Evolutionary conservation across 2,888 invertebrate species (phyloP), one percentile per base, ranked within the genome.

Genomic region (Latheticus oryzae): DNA sequence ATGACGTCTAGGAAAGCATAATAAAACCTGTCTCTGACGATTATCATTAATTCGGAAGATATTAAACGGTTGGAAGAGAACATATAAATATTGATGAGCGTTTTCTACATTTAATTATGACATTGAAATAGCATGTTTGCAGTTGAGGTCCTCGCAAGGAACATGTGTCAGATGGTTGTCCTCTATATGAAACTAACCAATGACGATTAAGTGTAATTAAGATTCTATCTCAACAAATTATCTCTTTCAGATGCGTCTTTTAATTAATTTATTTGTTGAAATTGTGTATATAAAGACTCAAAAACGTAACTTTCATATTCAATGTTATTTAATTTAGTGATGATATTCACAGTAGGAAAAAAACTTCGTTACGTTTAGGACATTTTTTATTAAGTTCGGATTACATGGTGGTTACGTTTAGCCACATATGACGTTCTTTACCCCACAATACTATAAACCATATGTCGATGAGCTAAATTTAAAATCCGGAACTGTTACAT

Each of bases 141-240:
- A 33, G 50, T 37, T 28, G 33, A 48, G 32, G 43, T 48, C 52
- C 52, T 52, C 58, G 45, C 47, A 53, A 58, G 52, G 52, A 52
- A 59, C 55, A 55, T 38, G 33, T 59, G 59, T 55, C 55, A 43
- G 58, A 48, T 40, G 58, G 26, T 52, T 54, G 37, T 55, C 47
- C 28, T 37, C 26, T 9, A 7, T 26, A 40, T 21, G 38, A 21
- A 26, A 32, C 43, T 37, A 42, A 40, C n/a, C n/a, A n/a, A 43
- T 26, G 43, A 26, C 21, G 28, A 43, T 42, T 50, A 55, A 16
- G 16, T 4, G 33, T 56, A 57, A 60, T 60, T 60, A 60, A 60
- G 60, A 57, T 60, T 51, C 52, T 60, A 60, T 60, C 60, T 16
- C 52, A 23, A 60, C 55, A 60, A 60, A 60, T 60, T 60, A 60